Conservation (phyloP, 2,797 vertebrate species). For the Dendrocincla tyrannina region DNA sequence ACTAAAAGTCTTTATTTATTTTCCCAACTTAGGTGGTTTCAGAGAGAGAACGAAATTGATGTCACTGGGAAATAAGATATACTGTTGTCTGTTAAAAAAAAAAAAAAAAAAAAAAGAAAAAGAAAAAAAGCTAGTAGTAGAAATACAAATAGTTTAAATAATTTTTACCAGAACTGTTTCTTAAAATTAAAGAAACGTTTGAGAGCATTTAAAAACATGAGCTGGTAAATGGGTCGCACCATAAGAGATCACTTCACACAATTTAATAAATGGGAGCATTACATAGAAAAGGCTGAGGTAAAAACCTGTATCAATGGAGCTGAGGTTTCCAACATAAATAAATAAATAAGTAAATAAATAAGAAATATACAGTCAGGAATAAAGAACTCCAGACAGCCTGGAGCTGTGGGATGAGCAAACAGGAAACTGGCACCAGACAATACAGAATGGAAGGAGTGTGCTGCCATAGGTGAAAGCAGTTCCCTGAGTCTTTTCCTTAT, state of each 20-base stretch:
- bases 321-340: not conserved
- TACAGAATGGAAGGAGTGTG: not conserved
- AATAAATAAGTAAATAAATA: not conserved
- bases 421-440: conserved; percentile 12
- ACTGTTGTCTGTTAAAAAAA: not conserved
- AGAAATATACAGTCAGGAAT: not conserved
- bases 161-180: not conserved
- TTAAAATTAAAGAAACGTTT: not conserved
- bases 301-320: not conserved
- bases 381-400: not conserved
- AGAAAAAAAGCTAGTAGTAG: not conserved
- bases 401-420: conserved; percentile 4
- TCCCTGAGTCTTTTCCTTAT: not conserved
- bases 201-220: not conserved
- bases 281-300: not conserved
- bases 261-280: not conserved
- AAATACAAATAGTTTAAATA: not conserved
- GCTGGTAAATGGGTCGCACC: not conserved
- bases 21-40: not conserved
- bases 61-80: not conserved
- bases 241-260: not conserved
- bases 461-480: not conserved
- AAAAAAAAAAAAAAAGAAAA: too few relatives aligned
- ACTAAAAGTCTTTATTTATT: not conserved
- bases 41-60: not conserved